Evolutionary conservation across 2,113 vertebrate genomes (phyloP), one percentile per base, ranked within the genome.

Genomic region (Corythornis madagascariensis): DNA sequence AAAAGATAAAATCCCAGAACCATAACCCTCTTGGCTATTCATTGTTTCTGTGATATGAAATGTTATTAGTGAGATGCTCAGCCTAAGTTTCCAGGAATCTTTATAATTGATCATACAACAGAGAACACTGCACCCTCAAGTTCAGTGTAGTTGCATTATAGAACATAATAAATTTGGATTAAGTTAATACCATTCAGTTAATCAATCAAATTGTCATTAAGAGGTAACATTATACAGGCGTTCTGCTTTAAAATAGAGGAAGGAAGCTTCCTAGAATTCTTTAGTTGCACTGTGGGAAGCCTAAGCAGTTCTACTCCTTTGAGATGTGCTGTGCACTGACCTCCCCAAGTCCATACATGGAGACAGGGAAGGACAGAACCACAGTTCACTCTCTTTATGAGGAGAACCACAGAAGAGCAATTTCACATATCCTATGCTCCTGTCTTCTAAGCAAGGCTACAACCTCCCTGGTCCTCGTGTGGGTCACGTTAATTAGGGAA

Each of bases 221-320:
- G 35, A 83, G n/a, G 35, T 60, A 74, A 60, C 2, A 1, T 76
- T 42, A 52, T 4, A 24, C 16, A 31, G 69, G 6, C 0, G 1
- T 52, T 85, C 72, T 70, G 26, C 75, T 91, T 77, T 66, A 31
- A 76, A 85, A 86, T 53, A 61, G 60, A 89, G 21, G 69, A 64
- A 89, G 21, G 45, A 89, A 48, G 40, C 87, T 89, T 96, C 89
- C 87, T 87, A 29, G 43, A 87, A 79, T 90, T 92, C 82, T 76
- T 74, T 16, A 56, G 9, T 22, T 71, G 52, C 6, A 0, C 75
- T 1, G 2, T 24, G n/a, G 84, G 72, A 74, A 48, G 29, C 66
- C 69, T n/a, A 42, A 71, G 20, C 50, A 50, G 29, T 33, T 61
- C 16, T 4, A 18, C 19, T 80, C 20, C 20, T 78, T 38, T 76